Evolutionary conservation across 2,113 vertebrate genomes (phyloP).

Genomic region (Capreolus pygargus): DNA sequence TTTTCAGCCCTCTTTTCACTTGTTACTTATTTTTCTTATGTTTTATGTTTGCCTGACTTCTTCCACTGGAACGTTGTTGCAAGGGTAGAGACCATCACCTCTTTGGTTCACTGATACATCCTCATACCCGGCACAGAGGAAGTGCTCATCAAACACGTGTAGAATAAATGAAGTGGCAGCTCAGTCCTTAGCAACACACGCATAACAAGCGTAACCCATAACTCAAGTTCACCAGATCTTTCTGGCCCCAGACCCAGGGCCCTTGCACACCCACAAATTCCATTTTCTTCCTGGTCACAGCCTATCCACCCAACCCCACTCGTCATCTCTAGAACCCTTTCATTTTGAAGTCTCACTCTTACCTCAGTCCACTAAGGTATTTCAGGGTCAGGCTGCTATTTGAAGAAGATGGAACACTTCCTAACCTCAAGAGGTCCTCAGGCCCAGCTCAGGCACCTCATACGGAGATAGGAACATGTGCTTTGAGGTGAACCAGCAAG

Average conservation of each 20-base stretch:
- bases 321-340: not conserved
- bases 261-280: not conserved
- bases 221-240: not conserved
- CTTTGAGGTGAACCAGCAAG: not conserved
- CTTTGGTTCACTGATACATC: not conserved
- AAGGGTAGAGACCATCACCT: not conserved
- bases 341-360: not conserved
- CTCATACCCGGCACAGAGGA: not conserved
- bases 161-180: not conserved
- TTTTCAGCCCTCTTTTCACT: not conserved
- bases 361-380: not conserved
- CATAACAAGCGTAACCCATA: too few species aligned
- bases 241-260: not conserved
- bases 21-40: not conserved
- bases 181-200: not conserved
- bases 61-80: not conserved
- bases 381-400: not conserved
- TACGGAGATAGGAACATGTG: not conserved
- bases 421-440: not conserved
- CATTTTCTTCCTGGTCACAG: not conserved
- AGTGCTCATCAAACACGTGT: accelerated
- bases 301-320: not conserved
- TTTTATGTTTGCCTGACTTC: not conserved
- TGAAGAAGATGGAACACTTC: not conserved
- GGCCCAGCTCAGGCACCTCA: not conserved